Conservation (phyloP, 2,113 vertebrate species). For the Sinocyclocheilus maitianheensis region DNA sequence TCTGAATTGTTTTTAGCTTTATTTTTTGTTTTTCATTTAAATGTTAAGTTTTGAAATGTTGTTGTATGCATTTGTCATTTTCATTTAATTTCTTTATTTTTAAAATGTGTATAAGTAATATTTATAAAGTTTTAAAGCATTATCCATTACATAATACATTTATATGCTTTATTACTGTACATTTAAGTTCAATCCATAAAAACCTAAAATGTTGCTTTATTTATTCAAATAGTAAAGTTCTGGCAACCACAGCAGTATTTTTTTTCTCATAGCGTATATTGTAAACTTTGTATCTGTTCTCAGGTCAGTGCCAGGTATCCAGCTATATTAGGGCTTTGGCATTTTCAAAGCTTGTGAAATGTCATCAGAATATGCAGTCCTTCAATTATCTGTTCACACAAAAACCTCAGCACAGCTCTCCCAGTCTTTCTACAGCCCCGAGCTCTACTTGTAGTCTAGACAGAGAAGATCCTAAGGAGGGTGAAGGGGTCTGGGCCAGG, state of each 20-base stretch:
- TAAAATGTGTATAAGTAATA: too few species aligned
- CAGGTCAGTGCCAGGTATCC: background rate
- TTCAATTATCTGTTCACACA: background rate
- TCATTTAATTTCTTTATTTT: too few species aligned
- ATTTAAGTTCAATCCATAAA: too few species aligned
- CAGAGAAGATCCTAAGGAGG: constrained; percentile 32
- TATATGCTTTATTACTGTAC: too few species aligned
- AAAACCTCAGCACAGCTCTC: background rate
- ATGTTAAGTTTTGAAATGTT: too few species aligned
- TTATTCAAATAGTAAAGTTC: background rate
- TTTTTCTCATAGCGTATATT: background rate
- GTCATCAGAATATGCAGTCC: background rate
- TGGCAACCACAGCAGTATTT: too few species aligned
- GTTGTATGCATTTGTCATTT: too few species aligned
- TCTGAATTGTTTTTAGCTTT: too few species aligned
- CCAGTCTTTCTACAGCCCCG: background rate
- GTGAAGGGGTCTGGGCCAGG: background rate
- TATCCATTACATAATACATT: too few species aligned
- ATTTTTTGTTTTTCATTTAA: too few species aligned
- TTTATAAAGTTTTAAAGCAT: too few species aligned
- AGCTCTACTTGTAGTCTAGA: constrained; percentile 33
- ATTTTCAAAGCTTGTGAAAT: constrained; percentile 34
- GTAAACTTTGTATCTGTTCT: background rate
- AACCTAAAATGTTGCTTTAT: too few species aligned
- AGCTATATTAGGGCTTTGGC: constrained; percentile 18